These are phyloP conservation scores for Eupleurogrammus muticus DNA, from an alignment of 2,797 vertebrate genomes.

Conservation along the genomic window DNA sequence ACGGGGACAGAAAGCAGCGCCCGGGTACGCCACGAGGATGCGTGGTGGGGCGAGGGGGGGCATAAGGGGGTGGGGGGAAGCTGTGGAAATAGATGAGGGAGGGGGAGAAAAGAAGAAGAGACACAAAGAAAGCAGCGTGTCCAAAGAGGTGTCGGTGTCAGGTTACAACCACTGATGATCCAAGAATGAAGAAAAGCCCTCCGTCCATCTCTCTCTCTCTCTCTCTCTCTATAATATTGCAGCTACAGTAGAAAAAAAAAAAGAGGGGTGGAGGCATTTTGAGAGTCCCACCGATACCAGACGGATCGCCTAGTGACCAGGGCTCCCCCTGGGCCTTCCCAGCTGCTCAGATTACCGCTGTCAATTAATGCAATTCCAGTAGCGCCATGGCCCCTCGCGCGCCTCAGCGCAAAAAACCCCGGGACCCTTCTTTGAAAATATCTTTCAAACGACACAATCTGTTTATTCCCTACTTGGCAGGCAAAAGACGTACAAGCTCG, in stretches of 20 bases:
- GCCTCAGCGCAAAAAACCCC: conserved; percentile 47
- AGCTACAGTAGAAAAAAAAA: conserved; percentile 23
- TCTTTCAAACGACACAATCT: conserved; percentile 53
- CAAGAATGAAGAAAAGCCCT: conserved; percentile 69
- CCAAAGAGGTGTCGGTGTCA: conserved; percentile 55
- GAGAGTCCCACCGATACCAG: conserved; percentile 53
- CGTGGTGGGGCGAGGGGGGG: conserved; percentile 16
- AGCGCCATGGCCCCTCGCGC: conserved; percentile 1
- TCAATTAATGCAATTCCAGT: conserved; percentile 66
- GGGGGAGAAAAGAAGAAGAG: conserved; percentile 9
- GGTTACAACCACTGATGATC: conserved; percentile 75
- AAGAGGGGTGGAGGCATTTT: conserved; percentile 40
- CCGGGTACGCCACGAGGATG: conserved; percentile 50
- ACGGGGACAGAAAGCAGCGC: conserved; percentile 58
- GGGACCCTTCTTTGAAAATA: conserved; percentile 45
- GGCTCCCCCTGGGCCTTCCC: conserved; percentile 57
- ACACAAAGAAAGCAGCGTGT: conserved; percentile 32
- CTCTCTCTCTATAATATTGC: conserved; percentile 35
- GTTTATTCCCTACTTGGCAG: conserved; percentile 59
- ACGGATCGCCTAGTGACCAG: conserved; percentile 43
- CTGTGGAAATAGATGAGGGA: conserved; percentile 17
- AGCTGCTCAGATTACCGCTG: conserved; percentile 71
- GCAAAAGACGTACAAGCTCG: conserved; percentile 38
- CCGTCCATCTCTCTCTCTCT: conserved; percentile 16
- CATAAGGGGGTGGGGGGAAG: neutral